Evolutionary conservation across 2,797 vertebrate species (phyloP).

Genomic region (Epinephelus awoara): DNA sequence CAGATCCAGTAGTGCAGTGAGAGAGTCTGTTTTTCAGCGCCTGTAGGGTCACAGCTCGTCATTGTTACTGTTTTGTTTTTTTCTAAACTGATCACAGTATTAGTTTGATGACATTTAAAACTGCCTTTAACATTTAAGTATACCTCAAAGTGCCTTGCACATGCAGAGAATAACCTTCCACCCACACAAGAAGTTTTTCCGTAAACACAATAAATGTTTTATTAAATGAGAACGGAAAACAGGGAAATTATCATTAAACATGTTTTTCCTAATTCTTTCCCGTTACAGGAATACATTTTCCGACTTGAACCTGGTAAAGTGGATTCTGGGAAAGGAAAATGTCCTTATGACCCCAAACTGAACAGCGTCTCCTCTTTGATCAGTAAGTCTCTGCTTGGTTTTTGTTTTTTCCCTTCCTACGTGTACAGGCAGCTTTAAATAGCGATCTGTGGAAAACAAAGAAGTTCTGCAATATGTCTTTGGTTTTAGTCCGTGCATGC

Average conservation of each 20-base stretch:
- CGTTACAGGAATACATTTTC: conserved; percentile 96
- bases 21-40: conserved; percentile 38
- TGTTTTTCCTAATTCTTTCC: conserved; percentile 39
- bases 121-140: conserved; percentile 24
- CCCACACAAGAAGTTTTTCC: not conserved
- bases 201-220: conserved; percentile 31
- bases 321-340: conserved; percentile 99
- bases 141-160: conserved; percentile 43
- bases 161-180: not conserved
- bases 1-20: conserved; percentile 51
- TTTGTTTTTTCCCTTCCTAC: not conserved
- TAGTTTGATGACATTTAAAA: conserved; percentile 28
- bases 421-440: conserved; percentile 15
- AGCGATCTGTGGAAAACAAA: conserved; percentile 15
- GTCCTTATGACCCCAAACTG: conserved; percentile 98
- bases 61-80: not conserved
- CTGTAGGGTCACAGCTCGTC: conserved; percentile 31
- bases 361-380: conserved; percentile 98
- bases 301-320: conserved; percentile 96
- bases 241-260: conserved; percentile 14
- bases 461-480: conserved; percentile 10
- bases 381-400: conserved; percentile 88
- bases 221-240: conserved; percentile 19
- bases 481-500: conserved; percentile 14
- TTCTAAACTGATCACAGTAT: conserved; percentile 41